Evolutionary conservation across 1,140 invertebrate genomes (phyloP).

Genomic region (Hyles vespertilio): DNA sequence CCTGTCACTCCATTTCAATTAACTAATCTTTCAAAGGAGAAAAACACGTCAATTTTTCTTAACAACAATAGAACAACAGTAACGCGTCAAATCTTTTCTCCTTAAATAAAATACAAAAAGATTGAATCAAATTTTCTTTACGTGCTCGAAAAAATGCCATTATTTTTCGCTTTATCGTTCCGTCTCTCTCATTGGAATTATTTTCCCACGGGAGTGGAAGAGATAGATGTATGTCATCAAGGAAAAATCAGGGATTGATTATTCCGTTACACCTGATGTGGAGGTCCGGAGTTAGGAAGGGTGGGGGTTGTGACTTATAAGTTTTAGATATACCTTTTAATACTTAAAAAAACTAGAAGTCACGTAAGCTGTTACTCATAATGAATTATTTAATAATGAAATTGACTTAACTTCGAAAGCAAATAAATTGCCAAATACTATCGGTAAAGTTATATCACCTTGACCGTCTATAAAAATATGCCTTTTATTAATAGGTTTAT

Average conservation of each 20-base stretch:
- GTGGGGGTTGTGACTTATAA: background rate
- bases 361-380: too few species aligned
- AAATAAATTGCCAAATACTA: too few species aligned
- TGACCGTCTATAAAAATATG: too few species aligned
- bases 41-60: background rate
- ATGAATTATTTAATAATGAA: too few species aligned
- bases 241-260: conserved; percentile 23
- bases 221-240: conserved; percentile 8
- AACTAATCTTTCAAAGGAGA: background rate
- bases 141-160: conserved; percentile 7
- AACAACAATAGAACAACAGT: too few species aligned
- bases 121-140: background rate
- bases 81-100: background rate
- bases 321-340: too few species aligned
- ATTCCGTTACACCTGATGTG: conserved; percentile 15
- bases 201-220: conserved; percentile 1
- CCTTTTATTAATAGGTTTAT: too few species aligned
- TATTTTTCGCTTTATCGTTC: conserved; percentile 7
- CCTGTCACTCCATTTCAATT: too few species aligned
- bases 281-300: background rate
- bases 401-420: too few species aligned
- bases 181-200: conserved; percentile 5
- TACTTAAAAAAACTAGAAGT: too few species aligned
- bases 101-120: background rate
- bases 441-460: too few species aligned